Base-by-base conservation (phyloP, 2,797 vertebrate genomes). In the Nasua narica region DNA sequence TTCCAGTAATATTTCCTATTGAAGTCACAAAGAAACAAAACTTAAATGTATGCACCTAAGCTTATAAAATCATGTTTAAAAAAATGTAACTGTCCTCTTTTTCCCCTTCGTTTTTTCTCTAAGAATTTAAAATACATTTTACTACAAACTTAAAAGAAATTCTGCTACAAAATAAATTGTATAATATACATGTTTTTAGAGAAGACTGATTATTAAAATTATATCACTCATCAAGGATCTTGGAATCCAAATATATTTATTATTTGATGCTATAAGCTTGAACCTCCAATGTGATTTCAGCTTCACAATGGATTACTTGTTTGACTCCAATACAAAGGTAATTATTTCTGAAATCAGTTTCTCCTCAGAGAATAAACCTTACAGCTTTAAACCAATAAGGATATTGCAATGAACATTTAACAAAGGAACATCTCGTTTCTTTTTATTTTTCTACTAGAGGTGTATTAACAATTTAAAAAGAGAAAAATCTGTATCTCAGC, bases 271-370 rank as follows among this genome's bases (percentile, higher is more conserved):
- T 50, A 79, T 1, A 21, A 52, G 16, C 43, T 74, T 77, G 96
- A 97, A 37, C 46, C 48, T 21, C 32, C 84, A 94, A 5, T 77
- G 32, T 67, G 52, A 86, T 97, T 78, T 96, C 37, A 95, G 96
- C 85, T 46, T 74, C 27, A 94, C 21, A 76, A 91, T 19, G 72
- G n/a, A 78, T 46, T 95, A 29, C 12, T 93, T 96, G 43, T 96
- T 78, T 95, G 82, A 91, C 60, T 95, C 67, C 19, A 70, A n/a
- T n/a, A 90, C 3, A 65, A 83, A 83, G 70, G 92, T 90, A 96
- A 97, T 94, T 95, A 97, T 82, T 95, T 85, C 58, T 82, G 69
- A 97, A 97, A 96, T 81, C 79, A 56, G 37, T 90, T 95, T 96
- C 74, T 94, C 40, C 76, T 87, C 35, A 87, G 56, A 79, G 62